phyloP scores from a whole-genome alignment of 2,113 vertebrate genomes.

The Salvelinus alpinus region DNA sequence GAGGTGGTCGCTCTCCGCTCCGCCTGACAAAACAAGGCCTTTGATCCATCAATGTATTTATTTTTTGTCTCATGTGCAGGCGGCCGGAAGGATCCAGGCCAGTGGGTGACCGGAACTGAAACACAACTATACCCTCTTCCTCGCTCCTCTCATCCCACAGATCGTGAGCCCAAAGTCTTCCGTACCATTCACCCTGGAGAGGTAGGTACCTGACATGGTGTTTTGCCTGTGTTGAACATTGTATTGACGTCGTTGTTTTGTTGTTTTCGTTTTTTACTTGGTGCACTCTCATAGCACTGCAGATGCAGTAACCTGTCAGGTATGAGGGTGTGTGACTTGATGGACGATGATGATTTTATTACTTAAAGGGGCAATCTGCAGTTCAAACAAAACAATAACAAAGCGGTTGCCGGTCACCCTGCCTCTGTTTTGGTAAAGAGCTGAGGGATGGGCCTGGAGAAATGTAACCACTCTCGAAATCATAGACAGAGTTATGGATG shows the following conservation, averaged over 20 bases:
- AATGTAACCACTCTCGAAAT: too few species aligned
- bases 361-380: too few species aligned
- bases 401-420: too few species aligned
- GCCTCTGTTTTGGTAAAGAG: too few species aligned
- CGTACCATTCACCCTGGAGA: neutral
- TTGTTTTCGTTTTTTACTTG: neutral
- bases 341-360: neutral
- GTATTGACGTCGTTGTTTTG: constrained; percentile 34
- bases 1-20: constrained; percentile 5
- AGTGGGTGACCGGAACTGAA: constrained; percentile 37
- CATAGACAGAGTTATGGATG: too few species aligned
- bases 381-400: too few species aligned
- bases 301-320: neutral
- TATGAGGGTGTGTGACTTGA: neutral
- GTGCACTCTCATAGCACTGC: neutral
- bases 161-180: constrained; percentile 2
- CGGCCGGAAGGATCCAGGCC: constrained; percentile 44
- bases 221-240: constrained; percentile 29
- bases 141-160: constrained; percentile 10
- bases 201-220: constrained; percentile 18
- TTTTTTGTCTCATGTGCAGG: constrained; percentile 41
- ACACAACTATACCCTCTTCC: neutral
- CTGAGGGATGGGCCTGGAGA: too few species aligned
- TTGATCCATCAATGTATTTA: constrained; percentile 31
- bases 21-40: constrained; percentile 46